Conservation (phyloP, 2,888 invertebrate species). For the Drosophila nr. fundita region DNA sequence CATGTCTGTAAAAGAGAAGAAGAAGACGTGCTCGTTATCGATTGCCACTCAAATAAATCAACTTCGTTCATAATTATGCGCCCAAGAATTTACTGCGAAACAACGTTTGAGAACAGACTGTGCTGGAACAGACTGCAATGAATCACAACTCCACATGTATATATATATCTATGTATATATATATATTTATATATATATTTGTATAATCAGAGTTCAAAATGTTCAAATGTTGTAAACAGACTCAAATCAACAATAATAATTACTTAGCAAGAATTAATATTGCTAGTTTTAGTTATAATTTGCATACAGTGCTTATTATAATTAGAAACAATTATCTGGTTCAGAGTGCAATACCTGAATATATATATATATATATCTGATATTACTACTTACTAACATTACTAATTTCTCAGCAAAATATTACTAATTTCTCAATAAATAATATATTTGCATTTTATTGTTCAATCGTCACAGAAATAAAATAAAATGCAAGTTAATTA, state of each 20-base stretch:
- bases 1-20: constrained; percentile 85
- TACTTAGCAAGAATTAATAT: neutral
- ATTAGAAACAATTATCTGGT: neutral
- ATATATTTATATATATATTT: too few species aligned
- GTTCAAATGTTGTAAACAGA: neutral
- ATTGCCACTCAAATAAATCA: constrained; percentile 8
- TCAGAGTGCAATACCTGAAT: neutral
- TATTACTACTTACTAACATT: neutral
- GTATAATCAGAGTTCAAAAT: neutral
- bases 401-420: neutral
- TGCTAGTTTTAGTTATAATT: neutral
- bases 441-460: neutral
- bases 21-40: constrained; percentile 6
- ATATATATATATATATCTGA: too few species aligned
- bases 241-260: neutral
- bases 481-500: neutral
- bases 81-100: neutral
- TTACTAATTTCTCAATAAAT: neutral
- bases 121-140: neutral
- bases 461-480: neutral
- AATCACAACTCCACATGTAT: neutral
- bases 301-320: neutral
- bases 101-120: neutral
- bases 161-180: too few species aligned
- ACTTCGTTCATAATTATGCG: constrained; percentile 3